A percentile compares a stretch with the other conserved stretches of the same genome.
Evolutionary conservation across 2,888 invertebrate species (phyloP).

Genomic region (Synergus umbraculus): DNA sequence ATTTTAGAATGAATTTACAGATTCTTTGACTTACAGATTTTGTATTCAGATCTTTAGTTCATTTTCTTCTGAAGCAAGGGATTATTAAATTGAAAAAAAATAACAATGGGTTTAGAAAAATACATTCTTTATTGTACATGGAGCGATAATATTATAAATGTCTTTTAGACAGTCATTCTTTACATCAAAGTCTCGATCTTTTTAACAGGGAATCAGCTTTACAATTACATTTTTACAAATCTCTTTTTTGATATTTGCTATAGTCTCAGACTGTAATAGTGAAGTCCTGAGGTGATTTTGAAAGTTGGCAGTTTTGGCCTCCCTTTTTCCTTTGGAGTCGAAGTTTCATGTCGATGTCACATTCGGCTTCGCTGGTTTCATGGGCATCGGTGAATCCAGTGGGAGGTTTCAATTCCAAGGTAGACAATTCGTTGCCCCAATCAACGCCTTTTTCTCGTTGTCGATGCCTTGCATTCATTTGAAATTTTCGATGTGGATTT

Average conservation of each 20-base stretch:
- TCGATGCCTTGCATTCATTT: constrained; percentile 53
- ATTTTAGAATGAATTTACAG: not conserved
- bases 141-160: constrained; percentile 52
- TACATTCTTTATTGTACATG: constrained; percentile 62
- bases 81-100: constrained; percentile 7
- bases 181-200: constrained; percentile 27
- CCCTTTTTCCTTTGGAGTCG: constrained; percentile 69
- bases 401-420: constrained; percentile 78
- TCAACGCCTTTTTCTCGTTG: constrained; percentile 64
- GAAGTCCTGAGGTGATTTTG: constrained; percentile 75
- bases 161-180: constrained; percentile 41
- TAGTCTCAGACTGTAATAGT: constrained; percentile 76
- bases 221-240: constrained; percentile 44
- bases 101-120: constrained; percentile 44
- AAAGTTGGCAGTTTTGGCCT: constrained; percentile 69
- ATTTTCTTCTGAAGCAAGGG: not conserved
- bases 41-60: too few relatives aligned
- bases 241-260: constrained; percentile 63
- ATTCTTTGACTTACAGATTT: too few relatives aligned
- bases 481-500: constrained; percentile 52
- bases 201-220: constrained; percentile 33
- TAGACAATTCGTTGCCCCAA: constrained; percentile 73
- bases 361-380: constrained; percentile 75
- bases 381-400: constrained; percentile 76
- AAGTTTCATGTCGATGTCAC: constrained; percentile 75